Base-by-base conservation (phyloP, 2,113 vertebrate genomes). In the Chaetops frenatus region DNA sequence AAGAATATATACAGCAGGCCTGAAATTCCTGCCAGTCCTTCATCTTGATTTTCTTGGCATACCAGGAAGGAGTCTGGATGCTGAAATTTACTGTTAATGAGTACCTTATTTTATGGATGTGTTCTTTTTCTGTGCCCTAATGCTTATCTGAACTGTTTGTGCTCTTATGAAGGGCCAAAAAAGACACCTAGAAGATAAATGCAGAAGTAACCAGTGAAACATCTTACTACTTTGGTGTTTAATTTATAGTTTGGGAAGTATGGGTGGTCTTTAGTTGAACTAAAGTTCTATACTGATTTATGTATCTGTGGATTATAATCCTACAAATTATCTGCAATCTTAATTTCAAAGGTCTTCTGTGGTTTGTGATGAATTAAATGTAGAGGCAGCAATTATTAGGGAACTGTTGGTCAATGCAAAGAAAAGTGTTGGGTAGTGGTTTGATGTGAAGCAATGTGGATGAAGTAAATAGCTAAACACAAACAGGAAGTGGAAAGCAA, bases 31-130 rank as follows among this genome's bases (percentile, higher is more conserved):
- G 81, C 90, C 94, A 92, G 90, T 91, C 67, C 92, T 97, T 96
- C 67, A 97, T 97, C 96, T 95, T 7, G 2, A 18, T 95, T 94
- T 96, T 96, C 92, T 95, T 96, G 96, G 94, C 91, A 94, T 92
- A 16, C 62, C 20, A 7, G 64, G 74, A 90, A 81, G 83, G 94
- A 94, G 90, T 83, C 81, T 65, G 79, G 81, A 44, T 1, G 17
- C 71, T 90, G 71, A 95, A 83, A 77, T 92, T 90, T 77, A 44
- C 44, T 81, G 44, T 86, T 97, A 97, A 97, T 94, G 89, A 93
- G 94, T 86, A 82, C 61, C 42, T 95, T 64, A 79, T 70, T 78
- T 96, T 83, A 88, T 45, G 74, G 91, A 64, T 53, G n/a, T 91
- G 47, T 56, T 91, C 53, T 85, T 94, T 42, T 90, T 88, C 79